These are phyloP conservation scores for Pluvialis apricaria DNA, from an alignment of 2,113 vertebrate species.

Conservation along the genomic window DNA sequence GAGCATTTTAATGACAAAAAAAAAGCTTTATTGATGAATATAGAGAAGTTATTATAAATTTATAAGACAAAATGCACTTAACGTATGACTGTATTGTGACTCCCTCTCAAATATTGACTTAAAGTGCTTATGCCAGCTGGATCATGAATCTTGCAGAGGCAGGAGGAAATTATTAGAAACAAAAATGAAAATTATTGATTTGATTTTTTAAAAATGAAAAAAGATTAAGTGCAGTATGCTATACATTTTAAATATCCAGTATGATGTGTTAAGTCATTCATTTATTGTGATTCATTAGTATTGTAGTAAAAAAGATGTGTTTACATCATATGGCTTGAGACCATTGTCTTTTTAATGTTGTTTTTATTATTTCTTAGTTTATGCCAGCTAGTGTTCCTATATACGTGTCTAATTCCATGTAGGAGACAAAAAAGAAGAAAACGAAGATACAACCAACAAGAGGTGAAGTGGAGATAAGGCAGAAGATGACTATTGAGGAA, in stretches of 20 bases:
- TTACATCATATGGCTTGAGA: background rate
- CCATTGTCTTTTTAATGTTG: background rate
- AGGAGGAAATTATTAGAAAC: background rate
- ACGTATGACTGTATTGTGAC: background rate
- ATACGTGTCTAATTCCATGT: background rate
- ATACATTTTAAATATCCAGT: background rate
- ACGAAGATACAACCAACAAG: constrained; percentile 24
- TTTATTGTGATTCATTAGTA: background rate
- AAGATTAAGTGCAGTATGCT: background rate
- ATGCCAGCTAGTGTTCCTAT: background rate
- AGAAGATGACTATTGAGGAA: constrained; percentile 77
- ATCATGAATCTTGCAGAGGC: background rate
- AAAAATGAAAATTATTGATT: background rate
- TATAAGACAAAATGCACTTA: background rate
- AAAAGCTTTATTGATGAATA: background rate
- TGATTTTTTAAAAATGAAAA: background rate
- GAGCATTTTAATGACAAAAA: background rate
- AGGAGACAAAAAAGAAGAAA: constrained; percentile 45
- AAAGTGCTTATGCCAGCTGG: background rate
- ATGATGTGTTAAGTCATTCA: background rate
- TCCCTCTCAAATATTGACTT: background rate
- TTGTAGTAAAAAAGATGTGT: background rate
- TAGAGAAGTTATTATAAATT: background rate
- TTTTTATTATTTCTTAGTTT: background rate
- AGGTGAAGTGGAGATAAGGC: constrained; percentile 83